Evolutionary conservation across 64 coral and sea anemone species (phyloP), one percentile per base, ranked within the genome.

Genomic region (Hydrozoanthus tunicans): DNA sequence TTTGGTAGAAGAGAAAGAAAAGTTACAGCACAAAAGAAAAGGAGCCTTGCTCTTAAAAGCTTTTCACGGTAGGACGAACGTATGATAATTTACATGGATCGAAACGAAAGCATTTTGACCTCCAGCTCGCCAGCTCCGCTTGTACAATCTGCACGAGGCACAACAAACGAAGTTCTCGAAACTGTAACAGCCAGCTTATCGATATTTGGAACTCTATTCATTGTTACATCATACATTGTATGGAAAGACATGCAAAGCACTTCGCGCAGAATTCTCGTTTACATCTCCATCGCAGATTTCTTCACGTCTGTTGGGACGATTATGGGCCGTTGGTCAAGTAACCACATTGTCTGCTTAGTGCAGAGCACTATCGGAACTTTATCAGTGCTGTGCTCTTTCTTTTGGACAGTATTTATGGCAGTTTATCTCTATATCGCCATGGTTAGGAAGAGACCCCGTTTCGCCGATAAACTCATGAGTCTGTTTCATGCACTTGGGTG

Each of bases 211-310:
- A 88, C 93, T 17, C 25, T 68, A 13, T n/a, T 91, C 8, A 98
- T 98, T n/a, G 89, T 98, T 27, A 51, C 74, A 5, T 95, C 96
- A 4, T 98, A 93, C 62, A 70, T 98, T 78, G 53, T 58, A 73
- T 98, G 96, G 96, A 92, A 75, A 77, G 96, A 98, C 58, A 86
- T 93, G 6, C 89, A 93, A 58, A 93, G 93, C 11, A 82, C 83
- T 9, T 85, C 93, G 6, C 80, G 96, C 32, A 90, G 56, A 59
- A 95, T 98, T 66, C 88, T 98, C 1, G 89, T 95, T 9, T 98
- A 79, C 43, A 98, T 98, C 7, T 98, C 96, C 3, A 91, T 98
- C 23, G 93, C 91, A 23, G 96, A 98, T 71, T 95, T 98, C 89
- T 93, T 95, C 57, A 91, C 91, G 3, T 91, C 91, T 89, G 79